Conservation (phyloP, 2,113 vertebrate species). For the Notiomystis cincta region DNA sequence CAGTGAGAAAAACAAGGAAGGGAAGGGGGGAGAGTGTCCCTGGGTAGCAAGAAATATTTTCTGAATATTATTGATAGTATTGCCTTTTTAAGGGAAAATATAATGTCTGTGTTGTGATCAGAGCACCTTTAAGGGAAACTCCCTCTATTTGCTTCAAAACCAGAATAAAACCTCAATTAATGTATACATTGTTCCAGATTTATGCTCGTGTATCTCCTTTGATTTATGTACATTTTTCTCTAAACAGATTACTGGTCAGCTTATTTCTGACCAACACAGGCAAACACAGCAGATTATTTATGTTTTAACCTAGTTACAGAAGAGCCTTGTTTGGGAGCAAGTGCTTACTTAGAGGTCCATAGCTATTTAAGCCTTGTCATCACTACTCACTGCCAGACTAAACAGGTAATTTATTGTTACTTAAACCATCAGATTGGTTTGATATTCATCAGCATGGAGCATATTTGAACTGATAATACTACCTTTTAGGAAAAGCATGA, state of each 20-base stretch:
- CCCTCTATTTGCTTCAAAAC: neutral
- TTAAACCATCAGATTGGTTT: neutral
- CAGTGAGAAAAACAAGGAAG: neutral
- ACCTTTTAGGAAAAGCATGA: neutral
- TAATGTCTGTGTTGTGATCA: neutral
- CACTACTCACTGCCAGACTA: neutral
- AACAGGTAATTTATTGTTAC: neutral
- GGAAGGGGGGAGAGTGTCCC: neutral
- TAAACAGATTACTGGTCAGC: neutral
- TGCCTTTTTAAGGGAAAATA: neutral
- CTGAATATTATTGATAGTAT: neutral
- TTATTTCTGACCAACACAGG: neutral
- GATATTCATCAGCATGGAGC: neutral
- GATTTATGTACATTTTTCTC: neutral
- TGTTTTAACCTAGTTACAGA: neutral
- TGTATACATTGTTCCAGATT: neutral
- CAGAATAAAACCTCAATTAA: neutral
- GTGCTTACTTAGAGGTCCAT: neutral
- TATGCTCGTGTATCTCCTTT: neutral
- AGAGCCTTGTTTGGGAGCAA: neutral
- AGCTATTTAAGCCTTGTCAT: neutral
- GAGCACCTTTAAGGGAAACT: neutral
- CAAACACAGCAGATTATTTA: neutral
- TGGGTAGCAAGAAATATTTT: neutral
- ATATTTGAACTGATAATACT: neutral